Base-by-base conservation (phyloP, 2,797 vertebrate species). In the Acanthurus lineatus region DNA sequence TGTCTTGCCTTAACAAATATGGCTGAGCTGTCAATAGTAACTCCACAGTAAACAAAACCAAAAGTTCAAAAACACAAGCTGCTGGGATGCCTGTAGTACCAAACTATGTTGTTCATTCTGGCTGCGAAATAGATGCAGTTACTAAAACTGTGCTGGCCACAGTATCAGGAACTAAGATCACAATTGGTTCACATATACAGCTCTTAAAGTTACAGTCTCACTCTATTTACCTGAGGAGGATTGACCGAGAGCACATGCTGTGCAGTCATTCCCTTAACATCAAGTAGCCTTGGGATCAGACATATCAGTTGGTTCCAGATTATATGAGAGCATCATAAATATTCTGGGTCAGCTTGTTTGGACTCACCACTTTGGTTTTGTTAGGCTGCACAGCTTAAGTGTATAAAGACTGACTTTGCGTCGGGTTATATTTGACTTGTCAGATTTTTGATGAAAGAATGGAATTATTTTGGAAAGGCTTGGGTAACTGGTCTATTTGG, bases 131-230 rank as follows among this genome's bases (percentile, higher is more conserved):
- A 2, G 8, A 70, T 47, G 56, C 57, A 65, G 67, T 25, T 57
- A 63, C 59, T 64, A 64, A 82, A 76, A 86, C 42, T 44, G 76
- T 35, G 17, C 71, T 47, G 77, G 83, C 82, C 86, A 87, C 85
- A 90, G 38, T 79, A 92, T 62, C 81, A 90, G 92, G 92, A 92
- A 93, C 90, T 93, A 76, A 79, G 58, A 60, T 49, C 70, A 61
- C 58, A 58, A 63, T 63, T 17, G 0, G 60, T 68, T 80, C 47
- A 60, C 14, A 76, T 9, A 65, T 16, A 61, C 20, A 59, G 69
- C 82, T 82, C 88, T 90, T 89, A 92, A 91, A 90, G 89, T 82
- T 67, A 89, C 87, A 91, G 83, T 20, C 65, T 66, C 53, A 66
- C 25, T 38, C 45, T 11, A 40, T 62, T 75, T 61, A 79, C 69